A percentile compares a stretch with the other conserved stretches of the same genome.
phyloP scores from a whole-genome alignment of 23 tunicate genomes.

The Clavelina lepadiformis region DNA sequence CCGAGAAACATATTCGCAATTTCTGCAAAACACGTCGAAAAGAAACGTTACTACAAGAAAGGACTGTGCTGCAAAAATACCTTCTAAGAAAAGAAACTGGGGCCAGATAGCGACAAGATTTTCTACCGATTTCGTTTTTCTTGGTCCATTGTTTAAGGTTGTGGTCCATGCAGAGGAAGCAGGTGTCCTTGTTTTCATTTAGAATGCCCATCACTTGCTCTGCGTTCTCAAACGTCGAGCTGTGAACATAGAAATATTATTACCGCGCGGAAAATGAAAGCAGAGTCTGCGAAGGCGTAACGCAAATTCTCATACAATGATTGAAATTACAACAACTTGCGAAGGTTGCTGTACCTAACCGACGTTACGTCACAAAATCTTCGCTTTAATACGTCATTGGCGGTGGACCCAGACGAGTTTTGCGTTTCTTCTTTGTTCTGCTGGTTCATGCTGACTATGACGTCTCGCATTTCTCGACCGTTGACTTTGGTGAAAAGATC shows the following conservation, averaged over 20 bases:
- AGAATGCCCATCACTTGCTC: background rate
- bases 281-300: too few relatives aligned
- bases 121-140: constrained; percentile 37
- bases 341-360: too few relatives aligned
- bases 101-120: background rate
- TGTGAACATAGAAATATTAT: too few relatives aligned
- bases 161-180: constrained; percentile 8
- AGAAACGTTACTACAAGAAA: too few relatives aligned
- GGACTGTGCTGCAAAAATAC: too few relatives aligned
- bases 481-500: constrained; percentile 34
- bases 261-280: too few relatives aligned
- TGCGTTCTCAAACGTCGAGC: constrained; percentile 1
- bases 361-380: constrained; percentile 66
- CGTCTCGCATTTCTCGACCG: constrained; percentile 25
- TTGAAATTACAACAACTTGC: too few relatives aligned
- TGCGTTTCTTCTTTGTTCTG: background rate
- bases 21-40: constrained; percentile 8
- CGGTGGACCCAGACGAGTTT: background rate
- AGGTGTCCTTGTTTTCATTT: constrained; percentile 2
- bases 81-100: too few relatives aligned
- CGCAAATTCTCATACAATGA: too few relatives aligned
- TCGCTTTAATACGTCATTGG: constrained; percentile 41
- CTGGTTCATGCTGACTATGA: background rate
- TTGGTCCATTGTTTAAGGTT: constrained; percentile 31
- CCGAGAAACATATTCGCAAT: constrained; percentile 6